Conservation (phyloP, 1,140 invertebrate genomes). For the Drosophila lacteicornis region DNA sequence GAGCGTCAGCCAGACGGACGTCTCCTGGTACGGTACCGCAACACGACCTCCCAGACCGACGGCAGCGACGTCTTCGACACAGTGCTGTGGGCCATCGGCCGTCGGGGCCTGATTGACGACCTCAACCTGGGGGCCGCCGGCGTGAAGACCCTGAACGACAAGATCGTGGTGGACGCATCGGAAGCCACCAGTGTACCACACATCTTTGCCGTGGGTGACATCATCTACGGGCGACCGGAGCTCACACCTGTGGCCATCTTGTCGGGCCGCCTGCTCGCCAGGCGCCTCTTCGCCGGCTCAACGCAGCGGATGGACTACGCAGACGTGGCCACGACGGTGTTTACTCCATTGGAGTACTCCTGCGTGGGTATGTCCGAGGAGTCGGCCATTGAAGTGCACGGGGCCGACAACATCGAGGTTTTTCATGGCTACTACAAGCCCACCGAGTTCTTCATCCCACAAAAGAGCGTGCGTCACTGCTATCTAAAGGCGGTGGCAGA, state of each 20-base stretch:
- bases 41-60: conserved; percentile 85
- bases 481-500: conserved; percentile 92
- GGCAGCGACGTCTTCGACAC: conserved; percentile 92
- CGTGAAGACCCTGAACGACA: conserved; percentile 86
- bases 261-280: conserved; percentile 94
- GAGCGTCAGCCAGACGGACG: conserved; percentile 89
- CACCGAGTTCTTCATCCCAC: conserved; percentile 97
- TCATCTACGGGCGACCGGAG: conserved; percentile 94
- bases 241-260: conserved; percentile 98
- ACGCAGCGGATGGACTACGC: conserved; percentile 92
- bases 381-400: conserved; percentile 88
- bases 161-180: conserved; percentile 88
- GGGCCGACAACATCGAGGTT: conserved; percentile 91
- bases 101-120: conserved; percentile 89
- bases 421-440: conserved; percentile 98
- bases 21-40: conserved; percentile 89
- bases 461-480: conserved; percentile 91
- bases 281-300: conserved; percentile 88
- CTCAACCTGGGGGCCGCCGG: conserved; percentile 90
- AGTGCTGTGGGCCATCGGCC: conserved; percentile 93
- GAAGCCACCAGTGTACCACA: conserved; percentile 95
- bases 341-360: conserved; percentile 98
- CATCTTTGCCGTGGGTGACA: conserved; percentile 97
- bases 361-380: conserved; percentile 97
- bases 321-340: conserved; percentile 98